A percentile compares a stretch with the other conserved stretches of the same genome.
Evolutionary conservation across 2,888 invertebrate genomes (phyloP).

Genomic region (Zhuqinia jingwanae): DNA sequence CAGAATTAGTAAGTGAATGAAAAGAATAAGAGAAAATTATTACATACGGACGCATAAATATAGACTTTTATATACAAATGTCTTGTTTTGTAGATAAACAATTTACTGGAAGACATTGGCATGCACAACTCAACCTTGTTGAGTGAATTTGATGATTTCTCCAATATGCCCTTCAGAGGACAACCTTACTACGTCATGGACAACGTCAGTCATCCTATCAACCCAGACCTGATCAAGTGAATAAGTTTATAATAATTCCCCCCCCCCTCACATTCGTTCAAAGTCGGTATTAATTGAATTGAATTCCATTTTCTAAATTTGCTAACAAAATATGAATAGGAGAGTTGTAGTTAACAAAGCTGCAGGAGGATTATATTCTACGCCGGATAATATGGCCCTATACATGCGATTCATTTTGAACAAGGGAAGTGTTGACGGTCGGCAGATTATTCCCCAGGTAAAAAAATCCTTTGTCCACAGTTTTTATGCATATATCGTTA

Average conservation of each 20-base stretch:
- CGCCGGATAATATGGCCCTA: slow-evolving; percentile 65
- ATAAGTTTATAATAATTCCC: slow-evolving; percentile 9
- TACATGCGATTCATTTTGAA: slow-evolving; percentile 71
- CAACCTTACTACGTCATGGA: slow-evolving; percentile 65
- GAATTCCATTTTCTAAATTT: background rate
- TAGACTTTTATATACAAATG: background rate
- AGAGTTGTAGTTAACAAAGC: slow-evolving; percentile 50
- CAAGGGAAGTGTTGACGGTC: slow-evolving; percentile 59
- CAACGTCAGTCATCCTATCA: slow-evolving; percentile 34
- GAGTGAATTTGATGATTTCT: slow-evolving; percentile 47
- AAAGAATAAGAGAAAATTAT: too few relatives aligned
- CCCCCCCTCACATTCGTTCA: too few relatives aligned
- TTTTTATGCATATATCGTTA: background rate
- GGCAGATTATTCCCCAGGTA: slow-evolving; percentile 71
- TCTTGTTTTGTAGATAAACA: background rate
- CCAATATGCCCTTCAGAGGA: slow-evolving; percentile 51
- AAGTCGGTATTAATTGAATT: slow-evolving; percentile 7
- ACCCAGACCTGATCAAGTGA: slow-evolving; percentile 68
- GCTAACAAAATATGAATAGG: slow-evolving; percentile 12
- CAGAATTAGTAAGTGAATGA: slow-evolving; percentile 57
- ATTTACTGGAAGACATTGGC: slow-evolving; percentile 69
- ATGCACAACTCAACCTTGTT: slow-evolving; percentile 66
- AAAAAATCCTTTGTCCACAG: too few relatives aligned
- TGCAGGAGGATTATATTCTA: slow-evolving; percentile 68
- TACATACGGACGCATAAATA: too few relatives aligned